A percentile compares a stretch with the other conserved stretches of the same genome.
Evolutionary conservation across 1,140 invertebrate genomes (phyloP).

Genomic region (Fopius arisanus): DNA sequence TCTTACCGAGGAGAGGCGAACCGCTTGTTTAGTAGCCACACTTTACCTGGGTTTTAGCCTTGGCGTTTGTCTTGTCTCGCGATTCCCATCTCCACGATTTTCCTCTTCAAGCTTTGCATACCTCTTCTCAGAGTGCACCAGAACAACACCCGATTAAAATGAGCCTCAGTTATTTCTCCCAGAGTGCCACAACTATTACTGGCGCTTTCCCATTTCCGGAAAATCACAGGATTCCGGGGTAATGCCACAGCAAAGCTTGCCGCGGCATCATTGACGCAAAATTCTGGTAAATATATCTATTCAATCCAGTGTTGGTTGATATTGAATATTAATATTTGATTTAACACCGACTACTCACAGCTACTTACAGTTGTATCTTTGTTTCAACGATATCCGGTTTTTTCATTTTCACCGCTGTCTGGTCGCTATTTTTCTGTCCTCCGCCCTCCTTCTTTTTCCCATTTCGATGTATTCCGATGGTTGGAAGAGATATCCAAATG

Average conservation of each 20-base stretch:
- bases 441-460: conserved; percentile 19
- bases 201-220: background rate
- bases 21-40: conserved; percentile 28
- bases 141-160: background rate
- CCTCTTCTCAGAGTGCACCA: conserved; percentile 8
- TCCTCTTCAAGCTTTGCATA: conserved; percentile 17
- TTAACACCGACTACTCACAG: conserved; percentile 10
- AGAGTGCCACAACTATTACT: conserved; percentile 12
- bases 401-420: background rate
- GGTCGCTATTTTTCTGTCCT: background rate
- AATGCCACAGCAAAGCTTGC: too few relatives aligned
- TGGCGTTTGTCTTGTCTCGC: conserved; percentile 33
- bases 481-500: conserved; percentile 31
- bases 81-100: conserved; percentile 35
- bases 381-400: background rate
- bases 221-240: background rate
- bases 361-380: background rate
- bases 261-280: too few relatives aligned
- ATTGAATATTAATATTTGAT: too few relatives aligned
- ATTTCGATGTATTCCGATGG: conserved; percentile 29
- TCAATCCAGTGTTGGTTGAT: too few relatives aligned
- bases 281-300: too few relatives aligned
- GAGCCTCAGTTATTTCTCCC: background rate
- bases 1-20: conserved; percentile 18
- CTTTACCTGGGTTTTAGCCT: conserved; percentile 24